A percentile compares a stretch with the other conserved stretches of the same genome.
phyloP scores from a whole-genome alignment of 2,888 invertebrate species.

The Drosophila subquinaria region DNA sequence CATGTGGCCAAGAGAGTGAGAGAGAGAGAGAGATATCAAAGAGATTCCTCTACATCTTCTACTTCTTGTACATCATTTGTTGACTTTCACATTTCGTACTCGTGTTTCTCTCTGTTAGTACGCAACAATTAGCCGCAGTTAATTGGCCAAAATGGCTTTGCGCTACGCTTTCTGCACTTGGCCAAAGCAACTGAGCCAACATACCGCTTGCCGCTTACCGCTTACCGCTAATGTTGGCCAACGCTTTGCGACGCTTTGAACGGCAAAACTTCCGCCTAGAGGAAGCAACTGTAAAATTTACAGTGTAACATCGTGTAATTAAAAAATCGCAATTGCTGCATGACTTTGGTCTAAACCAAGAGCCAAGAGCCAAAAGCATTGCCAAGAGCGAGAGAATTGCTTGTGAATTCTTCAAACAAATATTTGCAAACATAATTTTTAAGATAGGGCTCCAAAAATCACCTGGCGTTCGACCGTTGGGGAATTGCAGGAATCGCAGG shows the following conservation, averaged over 20 bases:
- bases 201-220: conserved; percentile 5
- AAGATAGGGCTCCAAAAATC: conserved; percentile 51
- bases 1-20: conserved; percentile 1
- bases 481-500: conserved; percentile 17
- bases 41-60: conserved; percentile 11
- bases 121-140: conserved; percentile 79
- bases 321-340: conserved; percentile 43
- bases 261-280: conserved; percentile 65
- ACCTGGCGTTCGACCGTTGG: conserved; percentile 50
- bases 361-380: conserved; percentile 1
- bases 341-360: conserved; percentile 27
- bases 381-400: conserved; percentile 3
- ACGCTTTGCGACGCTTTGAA: conserved; percentile 27
- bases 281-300: conserved; percentile 62
- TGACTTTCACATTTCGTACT: conserved; percentile 31
- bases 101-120: conserved; percentile 42
- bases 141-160: conserved; percentile 78
- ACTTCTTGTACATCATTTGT: conserved; percentile 19
- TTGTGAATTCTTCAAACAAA: conserved; percentile 47
- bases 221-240: conserved; percentile 66
- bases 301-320: conserved; percentile 64
- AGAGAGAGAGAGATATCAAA: not conserved
- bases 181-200: conserved; percentile 25
- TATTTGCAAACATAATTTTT: conserved; percentile 67
- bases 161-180: conserved; percentile 79